Evolutionary conservation across 1,140 invertebrate genomes (phyloP).

Genomic region (Neotoxoptera formosana): DNA sequence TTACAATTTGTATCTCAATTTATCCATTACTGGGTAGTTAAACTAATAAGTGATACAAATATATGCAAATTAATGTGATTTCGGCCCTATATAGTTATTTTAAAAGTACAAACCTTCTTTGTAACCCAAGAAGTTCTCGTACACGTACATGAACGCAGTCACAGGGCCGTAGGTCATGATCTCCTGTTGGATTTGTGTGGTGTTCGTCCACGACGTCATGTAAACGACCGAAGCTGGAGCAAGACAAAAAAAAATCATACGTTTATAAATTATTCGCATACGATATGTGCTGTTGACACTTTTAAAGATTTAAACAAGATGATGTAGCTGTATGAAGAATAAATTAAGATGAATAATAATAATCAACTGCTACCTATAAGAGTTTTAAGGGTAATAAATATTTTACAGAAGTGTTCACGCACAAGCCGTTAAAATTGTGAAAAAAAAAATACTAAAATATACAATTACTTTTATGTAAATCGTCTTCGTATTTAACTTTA

Average conservation of each 20-base stretch:
- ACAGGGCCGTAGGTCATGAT: conserved; percentile 88
- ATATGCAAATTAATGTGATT: neutral
- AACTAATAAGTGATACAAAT: neutral
- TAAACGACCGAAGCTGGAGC: neutral
- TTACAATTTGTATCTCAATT: neutral
- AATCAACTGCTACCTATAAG: neutral
- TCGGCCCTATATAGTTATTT: neutral
- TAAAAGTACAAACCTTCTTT: conserved; percentile 65
- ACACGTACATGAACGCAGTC: conserved; percentile 87
- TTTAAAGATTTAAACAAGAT: neutral
- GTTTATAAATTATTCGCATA: neutral
- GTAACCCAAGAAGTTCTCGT: conserved; percentile 84
- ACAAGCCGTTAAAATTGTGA: neutral
- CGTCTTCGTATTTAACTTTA: neutral
- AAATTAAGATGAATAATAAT: too few species aligned
- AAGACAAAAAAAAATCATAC: neutral
- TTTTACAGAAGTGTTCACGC: neutral
- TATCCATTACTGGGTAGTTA: neutral
- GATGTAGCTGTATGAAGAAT: too few species aligned
- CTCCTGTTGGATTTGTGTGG: conserved; percentile 66
- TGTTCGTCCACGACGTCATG: conserved; percentile 51
- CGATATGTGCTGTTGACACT: neutral
- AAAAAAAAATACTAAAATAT: neutral
- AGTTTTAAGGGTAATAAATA: neutral
- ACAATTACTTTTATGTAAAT: conserved; percentile 51